These are phyloP conservation scores for Sthenelais limicola DNA, from an alignment of 2,888 invertebrate species.

Conservation along the genomic window DNA sequence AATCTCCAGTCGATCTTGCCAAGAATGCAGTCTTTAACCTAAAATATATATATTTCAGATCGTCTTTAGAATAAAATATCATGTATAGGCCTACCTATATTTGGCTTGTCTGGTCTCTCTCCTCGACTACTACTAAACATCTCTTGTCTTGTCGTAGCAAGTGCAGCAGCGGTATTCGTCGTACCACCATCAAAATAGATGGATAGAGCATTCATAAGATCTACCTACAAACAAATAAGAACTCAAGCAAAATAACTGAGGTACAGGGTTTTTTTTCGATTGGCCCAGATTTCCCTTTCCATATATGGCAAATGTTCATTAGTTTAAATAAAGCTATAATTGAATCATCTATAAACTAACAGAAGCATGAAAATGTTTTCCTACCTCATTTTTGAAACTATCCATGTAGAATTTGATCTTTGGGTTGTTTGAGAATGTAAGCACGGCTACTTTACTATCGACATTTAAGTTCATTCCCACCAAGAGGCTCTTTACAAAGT, in stretches of 20 bases:
- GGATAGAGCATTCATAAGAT: conserved; percentile 43
- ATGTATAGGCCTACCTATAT: conserved; percentile 16
- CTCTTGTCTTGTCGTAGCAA: background rate
- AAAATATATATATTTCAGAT: too few species aligned
- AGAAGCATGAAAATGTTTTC: too few species aligned
- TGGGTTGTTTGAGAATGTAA: conserved; percentile 38
- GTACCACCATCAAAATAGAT: conserved; percentile 44
- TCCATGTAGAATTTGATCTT: conserved; percentile 36
- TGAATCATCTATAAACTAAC: too few species aligned
- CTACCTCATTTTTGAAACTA: background rate
- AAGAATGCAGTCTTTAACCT: too few species aligned
- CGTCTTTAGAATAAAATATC: too few species aligned
- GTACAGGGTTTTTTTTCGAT: too few species aligned
- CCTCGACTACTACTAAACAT: conserved; percentile 31
- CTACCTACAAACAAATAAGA: background rate
- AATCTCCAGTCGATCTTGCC: too few species aligned
- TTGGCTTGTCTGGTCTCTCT: conserved; percentile 12
- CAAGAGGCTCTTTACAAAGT: conserved; percentile 28
- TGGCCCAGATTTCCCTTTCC: too few species aligned
- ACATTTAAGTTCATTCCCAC: conserved; percentile 34
- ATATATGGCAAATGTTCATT: too few species aligned
- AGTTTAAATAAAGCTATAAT: too few species aligned
- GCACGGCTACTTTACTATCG: conserved; percentile 27
- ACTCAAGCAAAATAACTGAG: too few species aligned
- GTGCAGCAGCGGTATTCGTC: conserved; percentile 47